Evolutionary conservation across 2,113 vertebrate species (phyloP), one percentile per base, ranked within the genome.

Genomic region (Sinocyclocheilus anophthalmus): DNA sequence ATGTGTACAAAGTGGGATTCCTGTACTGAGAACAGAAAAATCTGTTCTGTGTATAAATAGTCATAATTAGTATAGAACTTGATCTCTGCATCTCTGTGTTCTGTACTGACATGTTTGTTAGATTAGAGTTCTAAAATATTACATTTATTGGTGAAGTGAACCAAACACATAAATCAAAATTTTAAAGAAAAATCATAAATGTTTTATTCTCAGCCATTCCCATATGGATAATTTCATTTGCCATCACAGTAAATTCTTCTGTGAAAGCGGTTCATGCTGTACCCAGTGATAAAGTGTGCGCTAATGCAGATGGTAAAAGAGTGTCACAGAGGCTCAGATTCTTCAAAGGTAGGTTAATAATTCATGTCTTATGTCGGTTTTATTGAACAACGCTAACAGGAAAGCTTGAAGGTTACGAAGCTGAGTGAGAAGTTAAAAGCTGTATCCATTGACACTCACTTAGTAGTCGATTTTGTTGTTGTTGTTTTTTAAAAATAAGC

Each of bases 1-100:
- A 48, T 84, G 45, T 70, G 77, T 82, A 72, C 55, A 85, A 55
- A 57, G 14, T 37, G 3, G 76, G n/a, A 24, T 16, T 16, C 14
- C 0, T 53, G 37, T 30, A 10, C 5, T 1, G 30, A 8, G 2
- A 13, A 81, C 24, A 75, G 13, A 3, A 57, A 80, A 55, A 53
- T 26, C 22, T 20, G 83, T 70, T 75, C 45, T 14, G 4, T 69
- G 63, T 37, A 37, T 37, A 37, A 5, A 37, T 37, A 14, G 18
- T 33, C 6, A 8, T 69, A 0, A 33, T 30, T 67, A 33, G 13
- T 33, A 33, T 3, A 22, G 4, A 61, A 57, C 30, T 67, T 33
- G 37, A 37, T 37, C 37, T 37, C 37, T 11, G 45, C 2, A 48
- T 37, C 55, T 57, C 5, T 48, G 45, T n/a, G n/a, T 4, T 70